Base-by-base conservation (phyloP, 2,888 invertebrate genomes). In the Rhamnusium bicolor region DNA sequence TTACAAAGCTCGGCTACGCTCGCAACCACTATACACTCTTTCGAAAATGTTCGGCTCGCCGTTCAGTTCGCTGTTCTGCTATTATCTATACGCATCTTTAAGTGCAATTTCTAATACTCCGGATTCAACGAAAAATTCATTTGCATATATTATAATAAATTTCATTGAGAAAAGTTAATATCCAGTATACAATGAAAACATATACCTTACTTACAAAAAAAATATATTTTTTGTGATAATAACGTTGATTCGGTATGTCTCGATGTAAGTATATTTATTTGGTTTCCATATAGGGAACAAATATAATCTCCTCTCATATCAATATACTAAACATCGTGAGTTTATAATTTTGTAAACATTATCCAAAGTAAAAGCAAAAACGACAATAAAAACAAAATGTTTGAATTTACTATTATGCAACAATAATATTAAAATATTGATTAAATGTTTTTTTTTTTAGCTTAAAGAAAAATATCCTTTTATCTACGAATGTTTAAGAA, bases 401-500 rank as follows among this genome's bases (percentile, higher is more conserved):
- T 4, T 10, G n/a, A 40, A n/a, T 40, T n/a, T 40, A 40, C n/a
- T 40, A 12, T 40, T 2, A 6, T 24, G 24, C 24, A 24, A 24
- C 3, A 4, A 6, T 24, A 24, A n/a, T 32, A 40, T 14, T 14
- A n/a, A 12, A 40, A n/a, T 10, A n/a, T 40, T n/a, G 2, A 40
- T n/a, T 40, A 2, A 12, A 3, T n/a, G n/a, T 0, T n/a, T n/a
- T 4, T 40, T 40, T 29, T 82, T 82, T 73, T 76, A 92, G 92
- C 85, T 93, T 19, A 90, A 92, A 86, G 90, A 91, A 47, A 92
- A 92, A 80, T 92, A 91, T 83, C 93, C 93, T 29, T 91, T 91
- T 88, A 90, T 92, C 80, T 92, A 92, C 85, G 91, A 91, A 85
- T 90, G 92, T 63, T 83, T 92, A 54, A 90, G 91, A 82, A 90